Base-by-base conservation (phyloP, 2,113 vertebrate genomes). In the Ophthalmolycus amberensis region DNA sequence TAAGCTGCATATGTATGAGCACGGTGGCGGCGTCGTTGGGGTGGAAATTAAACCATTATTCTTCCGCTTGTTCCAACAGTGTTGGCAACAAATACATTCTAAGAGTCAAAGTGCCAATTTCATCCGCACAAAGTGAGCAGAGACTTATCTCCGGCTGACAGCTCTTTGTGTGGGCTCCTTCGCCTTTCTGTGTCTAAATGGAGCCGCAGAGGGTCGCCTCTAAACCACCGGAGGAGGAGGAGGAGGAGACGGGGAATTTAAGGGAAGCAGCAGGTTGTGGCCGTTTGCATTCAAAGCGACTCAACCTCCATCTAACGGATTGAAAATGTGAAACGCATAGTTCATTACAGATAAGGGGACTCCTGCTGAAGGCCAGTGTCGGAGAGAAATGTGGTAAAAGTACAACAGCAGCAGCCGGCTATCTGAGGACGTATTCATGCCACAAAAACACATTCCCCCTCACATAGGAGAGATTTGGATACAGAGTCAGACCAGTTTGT, bases 11-110 rank as follows among this genome's bases (percentile, higher is more conserved):
- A 82, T 76, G 80, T 48, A 84, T 76, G 75, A 87, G 52, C 25
- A 34, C 58, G 74, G n/a, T n/a, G n/a, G 27, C 20, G 40, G 48
- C 9, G 18, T 38, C 58, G 12, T 37, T 25, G 2, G 11, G 58
- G 71, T 62, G 46, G 1, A 83, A 87, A 84, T 88, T 68, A 80
- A 82, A 75, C 80, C 71, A 84, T 89, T 82, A 87, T 82, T 89
- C 83, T 83, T 70, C 44, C 0, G 25, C 77, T 79, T 40, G 80
- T 79, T 89, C 74, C 77, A 34, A 78, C 66, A 18, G 44, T 77
- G 83, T 77, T 65, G 71, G 77, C 58, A 66, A 75, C 79, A 80
- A 66, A 85, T 56, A 48, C 79, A 74, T 71, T 71, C 67, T 37
- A 74, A 27, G 62, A 91, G 80, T 84, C 87, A 87, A 82, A 89